A percentile compares a stretch with the other conserved stretches of the same genome.
Evolutionary conservation across 2,888 invertebrate species (phyloP).

Genomic region (Boloria euphrosyne): DNA sequence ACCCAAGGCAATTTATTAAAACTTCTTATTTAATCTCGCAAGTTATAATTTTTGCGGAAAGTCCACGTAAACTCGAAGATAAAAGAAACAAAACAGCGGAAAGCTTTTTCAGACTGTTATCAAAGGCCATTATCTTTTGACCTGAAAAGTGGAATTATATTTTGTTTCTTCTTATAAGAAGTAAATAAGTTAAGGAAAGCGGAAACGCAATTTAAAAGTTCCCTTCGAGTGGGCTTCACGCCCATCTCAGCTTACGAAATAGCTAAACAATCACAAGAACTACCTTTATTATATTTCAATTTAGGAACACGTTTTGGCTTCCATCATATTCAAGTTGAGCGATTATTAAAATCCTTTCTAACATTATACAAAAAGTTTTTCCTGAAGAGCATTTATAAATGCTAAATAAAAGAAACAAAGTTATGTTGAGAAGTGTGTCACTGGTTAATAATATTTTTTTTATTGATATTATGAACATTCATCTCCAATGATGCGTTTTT

Average conservation of each 20-base stretch:
- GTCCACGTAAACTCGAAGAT: slow-evolving; percentile 75
- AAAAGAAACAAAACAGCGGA: slow-evolving; percentile 81
- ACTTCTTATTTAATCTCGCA: slow-evolving; percentile 77
- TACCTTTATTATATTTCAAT: slow-evolving; percentile 25
- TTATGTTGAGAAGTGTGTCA: no score
- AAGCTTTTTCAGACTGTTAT: slow-evolving; percentile 80
- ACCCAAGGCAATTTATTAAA: slow-evolving; percentile 76
- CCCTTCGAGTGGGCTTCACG: slow-evolving; percentile 60
- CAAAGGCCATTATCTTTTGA: slow-evolving; percentile 80
- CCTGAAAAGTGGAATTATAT: slow-evolving; percentile 80
- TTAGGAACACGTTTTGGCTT: slow-evolving; percentile 31
- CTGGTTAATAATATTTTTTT: no score
- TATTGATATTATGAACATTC: no score
- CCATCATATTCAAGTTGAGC: not conserved
- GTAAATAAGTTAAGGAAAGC: slow-evolving; percentile 75
- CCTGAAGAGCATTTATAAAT: no score
- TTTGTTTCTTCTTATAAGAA: slow-evolving; percentile 77
- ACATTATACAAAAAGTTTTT: not conserved
- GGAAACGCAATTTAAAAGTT: slow-evolving; percentile 77
- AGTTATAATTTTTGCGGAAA: slow-evolving; percentile 79
- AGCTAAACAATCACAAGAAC: slow-evolving; percentile 46
- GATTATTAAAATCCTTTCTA: not conserved
- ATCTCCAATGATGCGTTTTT: no score
- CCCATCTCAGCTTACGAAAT: slow-evolving; percentile 3
- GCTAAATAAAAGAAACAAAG: no score